A percentile compares a stretch with the other conserved stretches of the same genome.
phyloP scores from a whole-genome alignment of 2,888 invertebrate genomes.

The Litoditis marina region DNA sequence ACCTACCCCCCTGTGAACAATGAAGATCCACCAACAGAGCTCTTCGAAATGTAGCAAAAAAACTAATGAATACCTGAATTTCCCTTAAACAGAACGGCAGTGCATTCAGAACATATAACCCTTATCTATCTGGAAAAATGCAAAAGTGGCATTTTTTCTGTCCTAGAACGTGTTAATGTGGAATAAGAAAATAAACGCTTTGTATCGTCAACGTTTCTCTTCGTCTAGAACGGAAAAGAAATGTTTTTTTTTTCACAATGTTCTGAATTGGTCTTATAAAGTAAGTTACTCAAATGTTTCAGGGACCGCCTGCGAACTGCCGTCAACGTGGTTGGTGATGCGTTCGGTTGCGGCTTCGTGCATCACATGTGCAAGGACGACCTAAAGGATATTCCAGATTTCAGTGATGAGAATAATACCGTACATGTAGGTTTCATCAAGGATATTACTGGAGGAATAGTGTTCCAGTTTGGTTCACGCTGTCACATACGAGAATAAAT shows the following conservation, averaged over 20 bases:
- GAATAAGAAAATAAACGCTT: not conserved
- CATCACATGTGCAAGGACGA: conserved; percentile 45
- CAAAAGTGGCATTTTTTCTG: too few relatives aligned
- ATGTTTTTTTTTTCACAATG: not conserved
- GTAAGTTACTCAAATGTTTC: conserved; percentile 11
- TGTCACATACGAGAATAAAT: too few relatives aligned
- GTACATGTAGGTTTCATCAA: not conserved
- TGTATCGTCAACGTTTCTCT: not conserved
- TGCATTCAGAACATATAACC: too few relatives aligned
- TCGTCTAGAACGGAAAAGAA: not conserved
- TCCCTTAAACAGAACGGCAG: not conserved
- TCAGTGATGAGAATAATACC: conserved; percentile 21
- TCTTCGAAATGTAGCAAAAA: not conserved
- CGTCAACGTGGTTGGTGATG: conserved; percentile 91
- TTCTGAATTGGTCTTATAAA: not conserved
- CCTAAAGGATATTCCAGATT: conserved; percentile 21
- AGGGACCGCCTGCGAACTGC: conserved; percentile 72
- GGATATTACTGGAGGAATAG: too few relatives aligned
- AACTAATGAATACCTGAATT: not conserved
- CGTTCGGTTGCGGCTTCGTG: conserved; percentile 86
- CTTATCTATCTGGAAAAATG: too few relatives aligned
- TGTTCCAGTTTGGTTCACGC: too few relatives aligned
- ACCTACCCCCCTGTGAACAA: not conserved
- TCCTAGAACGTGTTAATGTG: too few relatives aligned
- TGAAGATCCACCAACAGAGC: not conserved